Base-by-base conservation (phyloP, 2,113 vertebrate species). In the Oryzias woworae region DNA sequence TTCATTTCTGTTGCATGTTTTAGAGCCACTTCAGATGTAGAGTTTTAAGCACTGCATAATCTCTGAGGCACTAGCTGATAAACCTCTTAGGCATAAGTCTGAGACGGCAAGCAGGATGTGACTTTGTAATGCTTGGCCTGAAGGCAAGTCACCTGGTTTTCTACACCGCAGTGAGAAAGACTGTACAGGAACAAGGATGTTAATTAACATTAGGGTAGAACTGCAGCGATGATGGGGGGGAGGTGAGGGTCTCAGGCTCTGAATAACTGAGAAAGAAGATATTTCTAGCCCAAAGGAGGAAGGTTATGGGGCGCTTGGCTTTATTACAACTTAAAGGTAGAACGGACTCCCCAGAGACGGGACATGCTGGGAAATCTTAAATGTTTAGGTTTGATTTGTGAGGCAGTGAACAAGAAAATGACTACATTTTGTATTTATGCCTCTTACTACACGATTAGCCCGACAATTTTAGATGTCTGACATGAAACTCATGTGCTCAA, bases 361-460 rank as follows among this genome's bases (percentile, higher is more conserved):
- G 2, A 18, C 52, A 48, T 48, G 47, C n/a, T 48, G 20, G 36
- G 36, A 20, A 48, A 18, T 48, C 5, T 20, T 20, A 20, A 10
- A 8, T 20, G 47, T 18, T 18, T 18, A 48, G n/a, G 86, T 88
- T 90, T 90, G 85, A 92, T 91, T 87, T 88, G 89, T 80, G 83
- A 91, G 85, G 82, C 68, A 85, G 58, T 81, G 77, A 90, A 91
- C 89, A 87, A 90, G 83, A 91, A 84, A 87, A 89, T 90, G 90
- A 88, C 80, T 58, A 82, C 81, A 85, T 70, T 89, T 86, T 81
- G 85, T 77, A 43, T 84, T 77, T 80, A 82, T 77, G 78, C 71
- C 70, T 72, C 75, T 84, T 90, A 90, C 86, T 87, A 87, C 79
- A 86, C 82, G 85, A 90, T 90, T 85, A 89, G 75, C 47, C 57